Conservation (phyloP, 2,888 invertebrate genomes). For the Scaptomyza cyrtandrae region DNA sequence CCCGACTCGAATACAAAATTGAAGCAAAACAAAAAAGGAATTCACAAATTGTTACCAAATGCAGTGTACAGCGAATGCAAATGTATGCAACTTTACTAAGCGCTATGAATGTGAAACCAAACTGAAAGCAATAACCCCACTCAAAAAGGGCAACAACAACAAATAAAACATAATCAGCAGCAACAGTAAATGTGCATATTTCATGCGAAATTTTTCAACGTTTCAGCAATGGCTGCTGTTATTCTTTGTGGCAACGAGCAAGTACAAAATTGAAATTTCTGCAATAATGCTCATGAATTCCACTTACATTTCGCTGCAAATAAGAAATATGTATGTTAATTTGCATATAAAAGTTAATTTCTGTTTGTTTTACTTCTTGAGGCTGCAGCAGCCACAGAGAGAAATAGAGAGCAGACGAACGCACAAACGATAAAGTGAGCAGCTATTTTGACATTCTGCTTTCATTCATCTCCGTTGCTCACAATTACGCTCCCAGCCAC, state of each 20-base stretch:
- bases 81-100: slow-evolving; percentile 46
- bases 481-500: slow-evolving; percentile 56
- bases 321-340: slow-evolving; percentile 44
- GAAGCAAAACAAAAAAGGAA: slow-evolving; percentile 60
- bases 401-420: slow-evolving; percentile 10
- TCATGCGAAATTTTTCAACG: slow-evolving; percentile 53
- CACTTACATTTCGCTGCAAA: slow-evolving; percentile 35
- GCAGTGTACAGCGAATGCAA: slow-evolving; percentile 52
- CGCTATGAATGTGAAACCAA: slow-evolving; percentile 39
- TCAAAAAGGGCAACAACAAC: slow-evolving; percentile 42
- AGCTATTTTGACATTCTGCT: slow-evolving; percentile 77
- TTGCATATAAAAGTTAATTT: slow-evolving; percentile 67
- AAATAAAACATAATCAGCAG: slow-evolving; percentile 60
- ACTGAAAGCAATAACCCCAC: slow-evolving; percentile 41
- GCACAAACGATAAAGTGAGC: slow-evolving; percentile 42
- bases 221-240: slow-evolving; percentile 18
- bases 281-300: slow-evolving; percentile 7
- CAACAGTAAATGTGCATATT: slow-evolving; percentile 71
- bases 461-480: slow-evolving; percentile 75
- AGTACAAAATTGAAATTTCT: slow-evolving; percentile 24
- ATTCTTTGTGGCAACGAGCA: slow-evolving; percentile 9
- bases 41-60: slow-evolving; percentile 45
- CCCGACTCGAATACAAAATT: slow-evolving; percentile 69
- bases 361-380: slow-evolving; percentile 58
- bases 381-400: slow-evolving; percentile 48